Conservation (phyloP, 1,140 invertebrate species). For the Neodiprion lecontei region DNA sequence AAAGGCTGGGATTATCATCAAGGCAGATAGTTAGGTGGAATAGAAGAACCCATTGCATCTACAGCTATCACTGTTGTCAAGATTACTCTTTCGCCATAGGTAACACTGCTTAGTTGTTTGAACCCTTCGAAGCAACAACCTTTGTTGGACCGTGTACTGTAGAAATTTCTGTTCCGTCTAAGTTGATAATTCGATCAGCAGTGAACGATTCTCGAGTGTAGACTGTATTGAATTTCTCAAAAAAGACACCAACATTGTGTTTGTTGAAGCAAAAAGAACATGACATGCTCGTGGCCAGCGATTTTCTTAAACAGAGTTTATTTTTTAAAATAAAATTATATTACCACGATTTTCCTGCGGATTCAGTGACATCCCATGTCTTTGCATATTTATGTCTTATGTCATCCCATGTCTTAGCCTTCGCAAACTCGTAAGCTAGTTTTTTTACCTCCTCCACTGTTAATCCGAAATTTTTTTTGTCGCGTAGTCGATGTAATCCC, state of each 20-base stretch:
- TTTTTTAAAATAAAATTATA: conserved; percentile 49
- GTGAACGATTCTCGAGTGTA: conserved; percentile 21
- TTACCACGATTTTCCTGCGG: conserved; percentile 54
- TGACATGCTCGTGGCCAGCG: conserved; percentile 50
- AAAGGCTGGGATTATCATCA: too few species aligned
- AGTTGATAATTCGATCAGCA: conserved; percentile 33
- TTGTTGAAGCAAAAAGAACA: conserved; percentile 52
- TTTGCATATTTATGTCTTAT: conserved; percentile 24
- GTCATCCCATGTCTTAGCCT: conserved; percentile 27
- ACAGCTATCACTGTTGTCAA: neutral
- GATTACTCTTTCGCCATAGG: neutral
- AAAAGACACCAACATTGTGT: conserved; percentile 45
- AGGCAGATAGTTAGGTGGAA: neutral
- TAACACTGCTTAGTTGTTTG: conserved; percentile 1
- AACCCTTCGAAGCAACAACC: conserved; percentile 23
- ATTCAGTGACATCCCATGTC: conserved; percentile 37
- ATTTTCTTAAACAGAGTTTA: conserved; percentile 44
- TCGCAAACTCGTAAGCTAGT: conserved; percentile 49
- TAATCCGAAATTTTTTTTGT: conserved; percentile 39
- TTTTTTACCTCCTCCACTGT: conserved; percentile 36
- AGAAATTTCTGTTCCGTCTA: conserved; percentile 31
- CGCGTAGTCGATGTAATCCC: neutral
- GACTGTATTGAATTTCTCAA: conserved; percentile 45
- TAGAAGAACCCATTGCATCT: neutral
- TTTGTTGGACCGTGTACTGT: conserved; percentile 35